A percentile compares a stretch with the other conserved stretches of the same genome.
Conservation (phyloP, 2,888 invertebrate species). For the Euphydryas editha region DNA sequence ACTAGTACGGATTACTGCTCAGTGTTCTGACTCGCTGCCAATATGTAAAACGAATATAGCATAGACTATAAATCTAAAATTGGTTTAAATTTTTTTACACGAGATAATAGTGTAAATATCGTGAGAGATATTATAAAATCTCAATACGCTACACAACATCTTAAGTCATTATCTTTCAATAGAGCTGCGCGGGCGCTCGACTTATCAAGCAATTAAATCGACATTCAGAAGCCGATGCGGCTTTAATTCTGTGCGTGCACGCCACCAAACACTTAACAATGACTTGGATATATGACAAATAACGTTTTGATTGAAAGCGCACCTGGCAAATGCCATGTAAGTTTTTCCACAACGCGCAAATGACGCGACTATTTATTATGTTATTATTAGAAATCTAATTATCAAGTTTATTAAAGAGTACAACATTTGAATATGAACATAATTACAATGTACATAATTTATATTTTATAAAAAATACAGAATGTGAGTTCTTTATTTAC, state of each 20-base stretch:
- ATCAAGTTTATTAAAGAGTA: too few species aligned
- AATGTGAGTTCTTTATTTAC: too few species aligned
- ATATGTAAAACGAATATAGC: conserved; percentile 25
- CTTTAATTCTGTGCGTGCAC: conserved; percentile 71
- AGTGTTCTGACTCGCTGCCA: conserved; percentile 64
- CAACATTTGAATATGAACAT: too few species aligned
- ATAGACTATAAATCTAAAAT: conserved; percentile 7
- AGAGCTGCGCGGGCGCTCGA: conserved; percentile 70
- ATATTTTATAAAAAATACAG: too few species aligned
- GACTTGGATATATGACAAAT: conserved; percentile 81
- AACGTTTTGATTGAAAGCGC: conserved; percentile 77
- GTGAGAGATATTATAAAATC: conserved; percentile 48
- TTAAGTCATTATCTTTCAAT: conserved; percentile 79
- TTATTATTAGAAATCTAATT: neutral
- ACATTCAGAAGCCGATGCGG: conserved; percentile 80
- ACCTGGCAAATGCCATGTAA: conserved; percentile 45
- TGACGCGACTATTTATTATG: neutral
- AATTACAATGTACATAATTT: too few species aligned
- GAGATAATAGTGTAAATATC: conserved; percentile 27
- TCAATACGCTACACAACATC: conserved; percentile 75
- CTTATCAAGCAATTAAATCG: conserved; percentile 83
- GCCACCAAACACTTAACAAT: conserved; percentile 76
- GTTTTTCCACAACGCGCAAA: conserved; percentile 26
- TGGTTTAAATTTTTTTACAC: conserved; percentile 7
- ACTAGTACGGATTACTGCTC: conserved; percentile 75